Base-by-base conservation (phyloP, 1,140 invertebrate genomes). In the Platyura marginata region DNA sequence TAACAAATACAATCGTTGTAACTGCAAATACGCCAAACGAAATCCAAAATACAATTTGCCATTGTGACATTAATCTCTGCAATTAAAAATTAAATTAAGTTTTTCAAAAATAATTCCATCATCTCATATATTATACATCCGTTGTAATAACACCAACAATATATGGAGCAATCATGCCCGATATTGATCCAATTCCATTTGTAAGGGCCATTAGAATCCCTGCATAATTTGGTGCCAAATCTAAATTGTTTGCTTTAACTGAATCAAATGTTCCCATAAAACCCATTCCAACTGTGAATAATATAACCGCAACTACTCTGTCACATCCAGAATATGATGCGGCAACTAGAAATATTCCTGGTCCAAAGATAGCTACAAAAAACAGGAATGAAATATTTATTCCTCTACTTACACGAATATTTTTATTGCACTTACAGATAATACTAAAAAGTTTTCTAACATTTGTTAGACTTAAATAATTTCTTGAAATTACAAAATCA, bases 31-130 rank as follows among this genome's bases (percentile, higher is more conserved):
- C 71, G 0, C 57, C 77, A 21, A 83, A 67, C 0, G 79, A 71
- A 44, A 89, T 79, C 76, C 81, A 90, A 55, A 89, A 90, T 1
- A 90, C 82, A 3, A 71, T 56, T 42, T 79, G 68, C 87, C 87
- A 91, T 63, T 87, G 72, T 8, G 13, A n/a, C 19, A 40, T 18
- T 4, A 13, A 38, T 20, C 15, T 18, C 36, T 38, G 20, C 20
- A 38, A 18, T 18, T 4, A 18, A 11, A 6, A 36, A 10, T 6
- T 6, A 5, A 36, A 11, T 18, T 36, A 11, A 6, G n/a, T n/a
- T n/a, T n/a, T n/a, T n/a, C n/a, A n/a, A n/a, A 11, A 6, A 36
- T 18, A 3, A 38, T 18, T 18, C 10, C 11, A 18, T n/a, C 10
- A 6, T n/a, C 6, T 8, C 15, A 6, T 10, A 18, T 41, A 4